Evolutionary conservation across 2,888 invertebrate species (phyloP).

Genomic region (Polydrusus cervinus): DNA sequence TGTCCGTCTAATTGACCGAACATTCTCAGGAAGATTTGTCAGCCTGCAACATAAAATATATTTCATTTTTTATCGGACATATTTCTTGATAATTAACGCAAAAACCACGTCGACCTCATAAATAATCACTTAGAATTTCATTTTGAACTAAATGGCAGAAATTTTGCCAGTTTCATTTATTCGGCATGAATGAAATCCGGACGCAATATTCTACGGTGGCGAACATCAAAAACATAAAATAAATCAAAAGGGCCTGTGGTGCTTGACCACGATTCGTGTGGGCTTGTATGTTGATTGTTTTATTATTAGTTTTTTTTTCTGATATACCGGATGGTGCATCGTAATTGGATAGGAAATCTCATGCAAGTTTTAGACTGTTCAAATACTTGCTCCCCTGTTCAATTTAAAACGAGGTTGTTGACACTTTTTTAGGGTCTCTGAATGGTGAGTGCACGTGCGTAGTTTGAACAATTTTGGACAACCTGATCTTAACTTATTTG

Average conservation of each 20-base stretch:
- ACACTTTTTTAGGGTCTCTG: too few relatives aligned
- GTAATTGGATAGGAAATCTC: too few relatives aligned
- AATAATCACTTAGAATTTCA: slow-evolving; percentile 20
- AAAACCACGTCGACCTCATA: slow-evolving; percentile 17
- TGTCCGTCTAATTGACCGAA: too few relatives aligned
- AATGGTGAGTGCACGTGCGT: too few relatives aligned
- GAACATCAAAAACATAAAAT: slow-evolving; percentile 38
- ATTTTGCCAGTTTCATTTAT: slow-evolving; percentile 38
- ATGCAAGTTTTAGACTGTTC: too few relatives aligned
- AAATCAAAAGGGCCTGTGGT: slow-evolving; percentile 30
- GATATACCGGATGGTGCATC: too few relatives aligned
- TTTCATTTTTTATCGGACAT: neutral
- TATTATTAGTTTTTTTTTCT: slow-evolving; percentile 4
- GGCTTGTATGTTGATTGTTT: neutral
- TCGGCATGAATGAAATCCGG: slow-evolving; percentile 32
- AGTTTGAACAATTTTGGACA: too few relatives aligned
- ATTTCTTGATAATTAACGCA: neutral
- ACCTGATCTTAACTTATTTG: too few relatives aligned
- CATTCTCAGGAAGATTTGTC: neutral
- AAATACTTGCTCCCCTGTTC: too few relatives aligned
- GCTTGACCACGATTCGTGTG: neutral
- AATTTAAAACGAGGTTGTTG: too few relatives aligned
- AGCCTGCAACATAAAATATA: neutral
- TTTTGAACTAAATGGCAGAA: slow-evolving; percentile 13
- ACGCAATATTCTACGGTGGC: slow-evolving; percentile 37